Percentiles rank a stretch among this genome's conserved stretches.
These are phyloP conservation scores for Phrynosoma platyrhinos DNA, from an alignment of 2,113 vertebrate species.

Conservation along the genomic window DNA sequence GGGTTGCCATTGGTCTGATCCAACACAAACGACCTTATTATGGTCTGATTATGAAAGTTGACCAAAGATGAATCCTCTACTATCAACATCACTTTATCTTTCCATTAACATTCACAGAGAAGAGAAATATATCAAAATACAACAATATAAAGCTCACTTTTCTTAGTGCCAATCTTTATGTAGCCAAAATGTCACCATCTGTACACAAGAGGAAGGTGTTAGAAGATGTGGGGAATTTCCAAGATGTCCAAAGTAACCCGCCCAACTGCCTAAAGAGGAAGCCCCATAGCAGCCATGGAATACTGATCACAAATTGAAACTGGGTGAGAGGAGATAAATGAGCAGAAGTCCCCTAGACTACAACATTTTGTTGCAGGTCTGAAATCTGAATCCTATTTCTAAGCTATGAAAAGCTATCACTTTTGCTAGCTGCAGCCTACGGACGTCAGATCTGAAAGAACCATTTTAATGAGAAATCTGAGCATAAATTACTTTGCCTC, in stretches of 20 bases:
- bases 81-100: not conserved
- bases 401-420: conserved; percentile 36
- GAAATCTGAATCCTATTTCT: conserved; percentile 2
- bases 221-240: no score
- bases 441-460: conserved; percentile 31
- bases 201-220: no score
- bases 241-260: no score
- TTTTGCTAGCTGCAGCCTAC: conserved; percentile 39
- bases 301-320: no score
- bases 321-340: not conserved
- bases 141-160: not conserved
- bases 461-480: conserved; percentile 46
- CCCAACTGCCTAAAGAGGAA: no score
- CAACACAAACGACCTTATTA: no score
- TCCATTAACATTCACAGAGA: not conserved
- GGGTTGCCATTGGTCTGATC: no score
- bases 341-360: no score
- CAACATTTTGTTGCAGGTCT: no score
- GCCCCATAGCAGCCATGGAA: no score
- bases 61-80: not conserved
- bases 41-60: not conserved
- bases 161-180: not conserved
- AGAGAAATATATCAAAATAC: not conserved
- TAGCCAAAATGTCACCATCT: no score
- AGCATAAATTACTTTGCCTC: conserved; percentile 28